A percentile compares a stretch with the other conserved stretches of the same genome.
These are phyloP conservation scores for Orientallactaga bullata DNA, from an alignment of 2,113 vertebrate species.

Conservation along the genomic window DNA sequence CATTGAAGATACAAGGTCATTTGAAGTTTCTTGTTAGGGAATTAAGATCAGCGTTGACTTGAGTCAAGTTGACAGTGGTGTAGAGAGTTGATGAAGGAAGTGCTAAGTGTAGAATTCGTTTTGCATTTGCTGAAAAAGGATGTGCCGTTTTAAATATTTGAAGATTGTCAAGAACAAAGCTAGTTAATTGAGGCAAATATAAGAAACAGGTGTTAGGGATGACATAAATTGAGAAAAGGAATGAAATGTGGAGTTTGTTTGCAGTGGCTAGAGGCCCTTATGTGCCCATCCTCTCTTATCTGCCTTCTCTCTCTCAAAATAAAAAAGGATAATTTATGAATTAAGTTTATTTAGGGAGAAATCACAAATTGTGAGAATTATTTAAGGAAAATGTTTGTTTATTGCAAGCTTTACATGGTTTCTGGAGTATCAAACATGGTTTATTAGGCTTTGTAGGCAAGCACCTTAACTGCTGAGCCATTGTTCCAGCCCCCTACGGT, in stretches of 20 bases:
- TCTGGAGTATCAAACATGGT: too few relatives aligned
- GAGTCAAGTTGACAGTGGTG: neutral
- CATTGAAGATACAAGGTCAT: neutral
- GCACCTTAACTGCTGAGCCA: too few relatives aligned
- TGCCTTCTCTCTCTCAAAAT: too few relatives aligned
- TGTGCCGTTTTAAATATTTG: neutral
- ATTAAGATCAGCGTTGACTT: neutral
- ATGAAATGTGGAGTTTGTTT: neutral
- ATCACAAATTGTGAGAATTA: too few relatives aligned
- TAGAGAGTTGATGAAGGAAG: neutral
- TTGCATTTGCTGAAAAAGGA: neutral
- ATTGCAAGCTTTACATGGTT: too few relatives aligned
- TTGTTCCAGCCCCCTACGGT: too few relatives aligned
- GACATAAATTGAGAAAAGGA: neutral
- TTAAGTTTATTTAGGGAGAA: too few relatives aligned
- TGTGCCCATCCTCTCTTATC: too few relatives aligned
- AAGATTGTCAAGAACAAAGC: neutral
- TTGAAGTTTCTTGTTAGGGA: neutral
- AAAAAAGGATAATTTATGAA: too few relatives aligned
- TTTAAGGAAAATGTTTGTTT: too few relatives aligned
- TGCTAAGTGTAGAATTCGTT: neutral
- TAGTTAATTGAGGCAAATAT: conserved; percentile 1
- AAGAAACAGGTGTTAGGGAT: neutral
- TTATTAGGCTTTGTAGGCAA: too few relatives aligned
- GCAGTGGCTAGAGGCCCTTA: too few relatives aligned